Evolutionary conservation across 1,140 invertebrate species (phyloP).

Genomic region (Berghia stephanieae): DNA sequence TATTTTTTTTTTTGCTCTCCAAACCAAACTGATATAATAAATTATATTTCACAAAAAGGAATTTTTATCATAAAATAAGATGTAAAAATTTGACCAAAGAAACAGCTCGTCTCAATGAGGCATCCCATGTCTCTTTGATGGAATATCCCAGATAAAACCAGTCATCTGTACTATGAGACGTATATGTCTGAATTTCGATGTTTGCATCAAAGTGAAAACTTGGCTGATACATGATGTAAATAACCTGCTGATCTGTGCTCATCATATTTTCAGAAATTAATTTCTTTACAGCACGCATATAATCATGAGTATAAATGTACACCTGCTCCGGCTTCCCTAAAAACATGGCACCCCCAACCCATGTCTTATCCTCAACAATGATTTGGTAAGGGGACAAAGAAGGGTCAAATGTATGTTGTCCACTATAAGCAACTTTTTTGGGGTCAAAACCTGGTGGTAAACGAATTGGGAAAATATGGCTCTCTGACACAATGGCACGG

Average conservation of each 20-base stretch:
- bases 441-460: constrained; percentile 46
- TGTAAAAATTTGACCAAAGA: constrained; percentile 30
- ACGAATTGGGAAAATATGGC: constrained; percentile 41
- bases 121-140: constrained; percentile 41
- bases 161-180: constrained; percentile 37
- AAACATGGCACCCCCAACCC: constrained; percentile 56
- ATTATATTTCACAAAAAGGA: too few relatives aligned
- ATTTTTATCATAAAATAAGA: constrained; percentile 25
- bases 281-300: constrained; percentile 44
- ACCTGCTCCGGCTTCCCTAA: constrained; percentile 45
- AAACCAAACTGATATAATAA: too few relatives aligned
- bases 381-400: constrained; percentile 39
- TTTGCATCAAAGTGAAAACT: constrained; percentile 37
- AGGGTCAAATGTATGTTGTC: constrained; percentile 40
- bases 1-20: too few relatives aligned
- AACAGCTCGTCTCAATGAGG: constrained; percentile 23
- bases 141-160: constrained; percentile 54
- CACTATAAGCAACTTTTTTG: constrained; percentile 52
- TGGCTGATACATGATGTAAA: constrained; percentile 49
- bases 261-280: constrained; percentile 44
- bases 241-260: constrained; percentile 56
- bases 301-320: constrained; percentile 43
- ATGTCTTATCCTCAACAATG: constrained; percentile 42
- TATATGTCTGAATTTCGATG: constrained; percentile 48
- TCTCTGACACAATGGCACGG: constrained; percentile 44